Percentiles rank a stretch among this genome's conserved stretches.
These are phyloP conservation scores for Graptemys geographica DNA, from an alignment of 2,797 vertebrate species.

Conservation along the genomic window DNA sequence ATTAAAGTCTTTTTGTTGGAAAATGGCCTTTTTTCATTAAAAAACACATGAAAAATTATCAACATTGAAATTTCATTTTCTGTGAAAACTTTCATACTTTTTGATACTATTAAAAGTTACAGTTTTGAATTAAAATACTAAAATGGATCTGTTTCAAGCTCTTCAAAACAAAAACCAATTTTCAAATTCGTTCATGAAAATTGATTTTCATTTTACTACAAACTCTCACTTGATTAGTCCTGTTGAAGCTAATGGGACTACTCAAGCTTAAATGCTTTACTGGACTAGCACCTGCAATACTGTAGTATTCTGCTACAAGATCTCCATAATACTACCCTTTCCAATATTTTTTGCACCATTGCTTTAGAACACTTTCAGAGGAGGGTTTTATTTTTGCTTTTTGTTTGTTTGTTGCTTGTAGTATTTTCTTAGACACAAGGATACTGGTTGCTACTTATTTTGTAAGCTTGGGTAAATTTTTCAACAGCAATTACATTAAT, in stretches of 20 bases:
- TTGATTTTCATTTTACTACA: not conserved
- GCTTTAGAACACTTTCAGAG: not conserved
- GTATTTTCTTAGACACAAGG: not conserved
- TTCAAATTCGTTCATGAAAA: not conserved
- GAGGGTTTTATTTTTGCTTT: not conserved
- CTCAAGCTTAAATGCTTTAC: not conserved
- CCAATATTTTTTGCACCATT: not conserved
- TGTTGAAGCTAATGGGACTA: not conserved
- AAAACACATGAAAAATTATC: not conserved
- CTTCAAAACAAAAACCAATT: not conserved
- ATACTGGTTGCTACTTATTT: not conserved
- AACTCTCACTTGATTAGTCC: not conserved
- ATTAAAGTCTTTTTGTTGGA: not conserved
- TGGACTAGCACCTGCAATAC: not conserved
- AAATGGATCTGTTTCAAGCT: not conserved
- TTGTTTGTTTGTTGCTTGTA: not conserved
- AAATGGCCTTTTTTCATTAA: not conserved
- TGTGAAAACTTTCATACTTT: not conserved
- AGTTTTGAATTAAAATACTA: not conserved
- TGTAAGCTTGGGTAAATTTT: not conserved
- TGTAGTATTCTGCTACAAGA: not conserved
- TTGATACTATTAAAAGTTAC: not conserved
- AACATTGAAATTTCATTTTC: not conserved
- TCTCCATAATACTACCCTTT: not conserved
- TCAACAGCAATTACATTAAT: not conserved